Evolutionary conservation across 2,888 invertebrate species (phyloP), one percentile per base, ranked within the genome.

Genomic region (Hirtodrosophila histrioides): DNA sequence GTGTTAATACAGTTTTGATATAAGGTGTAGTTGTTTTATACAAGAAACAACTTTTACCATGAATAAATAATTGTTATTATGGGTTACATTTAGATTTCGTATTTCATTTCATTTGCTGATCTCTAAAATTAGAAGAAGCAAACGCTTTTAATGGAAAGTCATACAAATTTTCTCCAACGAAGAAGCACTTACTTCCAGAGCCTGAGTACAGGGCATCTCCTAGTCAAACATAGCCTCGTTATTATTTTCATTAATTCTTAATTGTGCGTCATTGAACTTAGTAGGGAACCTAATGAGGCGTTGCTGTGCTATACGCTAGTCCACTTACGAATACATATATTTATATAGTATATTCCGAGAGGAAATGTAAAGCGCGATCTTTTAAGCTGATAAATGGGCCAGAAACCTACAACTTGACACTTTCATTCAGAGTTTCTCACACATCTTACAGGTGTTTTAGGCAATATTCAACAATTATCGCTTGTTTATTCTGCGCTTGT

Each of bases 261-360:
- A 72, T n/a, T 72, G 29, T 53, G 46, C 58, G 82, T 60, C 65
- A 62, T 58, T 75, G 57, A 85, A 65, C 83, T 69, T 57, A 49
- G 56, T n/a, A 36, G 11, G 37, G 35, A 39, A 49, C 27, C 31
- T 17, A 51, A 33, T 51, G 39, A 51, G 8, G 44, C 53, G 8
- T 35, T 48, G 11, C 37, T 35, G 17, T 23, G 39, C 12, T 36
- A 3, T 9, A 12, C 43, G 9, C 11, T 36, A 10, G 36, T 11
- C 45, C 33, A 35, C 11, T 29, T 36, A 24, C 24, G 4, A 51
- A 33, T 23, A 5, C 7, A 58, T 33, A 3, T 39, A 31, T 23
- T 6, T 40, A 7, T 2, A 23, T 11, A 39, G 3, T 17, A 23
- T 35, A 10, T 24, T 3, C 7, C 3, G 9, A 23, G 27, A 17